phyloP scores from a whole-genome alignment of 2,113 vertebrate species.

The Pygoscelis adeliae region DNA sequence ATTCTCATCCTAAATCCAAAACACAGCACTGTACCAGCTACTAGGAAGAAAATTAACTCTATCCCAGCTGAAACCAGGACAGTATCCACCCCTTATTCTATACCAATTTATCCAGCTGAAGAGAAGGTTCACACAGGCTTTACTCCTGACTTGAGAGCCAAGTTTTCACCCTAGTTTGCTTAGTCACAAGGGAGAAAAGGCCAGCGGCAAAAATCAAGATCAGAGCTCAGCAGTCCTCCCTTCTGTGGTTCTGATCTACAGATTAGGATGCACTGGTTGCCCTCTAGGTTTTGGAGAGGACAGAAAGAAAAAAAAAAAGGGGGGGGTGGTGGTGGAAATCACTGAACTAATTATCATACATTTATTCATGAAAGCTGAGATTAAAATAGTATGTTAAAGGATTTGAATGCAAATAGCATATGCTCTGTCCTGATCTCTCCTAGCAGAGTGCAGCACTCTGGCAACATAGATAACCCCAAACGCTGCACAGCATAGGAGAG shows the following conservation, averaged over 20 bases:
- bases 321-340: neutral
- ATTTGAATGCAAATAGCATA: neutral
- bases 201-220: neutral
- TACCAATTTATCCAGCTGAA: neutral
- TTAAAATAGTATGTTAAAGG: neutral
- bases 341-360: neutral
- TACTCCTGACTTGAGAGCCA: neutral
- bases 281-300: neutral
- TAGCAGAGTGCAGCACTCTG: neutral
- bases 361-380: slow-evolving; percentile 19
- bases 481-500: neutral
- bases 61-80: too few relatives aligned
- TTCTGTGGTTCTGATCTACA: neutral
- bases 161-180: neutral
- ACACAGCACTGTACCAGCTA: too few relatives aligned
- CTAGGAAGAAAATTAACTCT: too few relatives aligned
- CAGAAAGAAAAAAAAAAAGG: neutral
- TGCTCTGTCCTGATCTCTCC: neutral
- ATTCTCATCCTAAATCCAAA: too few relatives aligned
- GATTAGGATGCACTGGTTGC: neutral
- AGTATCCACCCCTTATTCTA: neutral
- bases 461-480: neutral
- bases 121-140: neutral
- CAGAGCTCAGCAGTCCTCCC: neutral
- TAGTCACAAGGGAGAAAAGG: neutral